phyloP scores from a whole-genome alignment of 2,113 vertebrate species.

The Ceuthmochares aereus region DNA sequence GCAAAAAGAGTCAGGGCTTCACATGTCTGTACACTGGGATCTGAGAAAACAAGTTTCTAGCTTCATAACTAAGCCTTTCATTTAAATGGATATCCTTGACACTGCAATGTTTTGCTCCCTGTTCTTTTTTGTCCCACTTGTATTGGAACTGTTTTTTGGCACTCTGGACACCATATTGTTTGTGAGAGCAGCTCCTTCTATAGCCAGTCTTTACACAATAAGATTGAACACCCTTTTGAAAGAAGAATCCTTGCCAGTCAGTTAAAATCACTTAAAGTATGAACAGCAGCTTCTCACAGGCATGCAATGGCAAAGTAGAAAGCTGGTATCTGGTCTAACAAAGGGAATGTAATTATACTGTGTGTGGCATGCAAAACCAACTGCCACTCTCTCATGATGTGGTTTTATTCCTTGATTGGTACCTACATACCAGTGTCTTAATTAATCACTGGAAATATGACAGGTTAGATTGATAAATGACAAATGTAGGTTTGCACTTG shows the following conservation, averaged over 20 bases:
- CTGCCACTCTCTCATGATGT: background rate
- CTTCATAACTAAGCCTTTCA: background rate
- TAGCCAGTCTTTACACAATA: background rate
- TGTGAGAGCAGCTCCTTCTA: background rate
- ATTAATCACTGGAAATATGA: constrained; percentile 68
- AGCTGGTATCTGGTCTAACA: background rate
- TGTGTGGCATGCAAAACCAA: background rate
- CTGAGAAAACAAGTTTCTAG: constrained; percentile 40
- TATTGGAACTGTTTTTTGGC: background rate
- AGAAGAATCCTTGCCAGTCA: background rate
- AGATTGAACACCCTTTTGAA: background rate
- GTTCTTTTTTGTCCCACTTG: background rate
- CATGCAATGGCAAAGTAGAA: background rate
- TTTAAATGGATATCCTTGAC: constrained; percentile 32
- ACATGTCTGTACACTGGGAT: background rate
- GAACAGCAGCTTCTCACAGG: background rate
- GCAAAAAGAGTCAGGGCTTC: constrained; percentile 32
- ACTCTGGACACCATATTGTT: background rate
- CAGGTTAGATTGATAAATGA: constrained; percentile 62
- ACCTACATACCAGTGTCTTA: background rate
- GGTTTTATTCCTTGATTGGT: constrained; percentile 26
- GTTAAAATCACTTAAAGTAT: constrained; percentile 1
- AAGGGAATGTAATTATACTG: background rate
- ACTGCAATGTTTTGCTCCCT: constrained; percentile 19
- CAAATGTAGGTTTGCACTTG: constrained; percentile 54